Percentiles rank a stretch among this genome's conserved stretches.
These are phyloP conservation scores for Lates calcarifer DNA, from an alignment of 2,113 vertebrate genomes.

Conservation along the genomic window DNA sequence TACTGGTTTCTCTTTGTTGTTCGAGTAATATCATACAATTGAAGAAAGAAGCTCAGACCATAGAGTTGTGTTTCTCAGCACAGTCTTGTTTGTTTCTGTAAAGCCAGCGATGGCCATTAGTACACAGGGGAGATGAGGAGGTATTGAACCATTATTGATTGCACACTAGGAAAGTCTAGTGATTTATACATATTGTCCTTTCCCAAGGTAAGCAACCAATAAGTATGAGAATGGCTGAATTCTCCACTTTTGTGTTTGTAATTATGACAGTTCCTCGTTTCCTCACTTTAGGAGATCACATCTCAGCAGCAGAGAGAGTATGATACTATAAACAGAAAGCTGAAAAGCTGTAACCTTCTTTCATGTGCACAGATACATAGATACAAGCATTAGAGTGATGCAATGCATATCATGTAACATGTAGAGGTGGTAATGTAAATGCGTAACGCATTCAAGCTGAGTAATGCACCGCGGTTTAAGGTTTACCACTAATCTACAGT, in stretches of 20 bases:
- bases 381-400: background rate
- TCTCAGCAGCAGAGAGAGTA: background rate
- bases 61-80: constrained; percentile 45
- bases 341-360: background rate
- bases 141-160: constrained; percentile 79
- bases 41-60: constrained; percentile 38
- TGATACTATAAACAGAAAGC: background rate
- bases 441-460: background rate
- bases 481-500: background rate
- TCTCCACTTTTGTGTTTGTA: constrained; percentile 37
- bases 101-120: constrained; percentile 67
- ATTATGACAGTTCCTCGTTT: constrained; percentile 38
- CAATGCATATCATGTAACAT: background rate
- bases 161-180: constrained; percentile 62
- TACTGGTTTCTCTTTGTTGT: constrained; percentile 47
- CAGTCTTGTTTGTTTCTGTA: constrained; percentile 70
- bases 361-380: background rate
- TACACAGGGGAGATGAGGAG: constrained; percentile 68
- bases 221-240: constrained; percentile 46
- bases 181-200: constrained; percentile 77
- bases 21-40: constrained; percentile 42
- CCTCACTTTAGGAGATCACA: background rate
- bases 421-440: background rate
- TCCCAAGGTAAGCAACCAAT: constrained; percentile 73
- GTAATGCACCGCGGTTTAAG: background rate